Percentiles rank a stretch among this genome's conserved stretches.
Evolutionary conservation across 2,888 invertebrate genomes (phyloP).

Genomic region (Xylota segnis): DNA sequence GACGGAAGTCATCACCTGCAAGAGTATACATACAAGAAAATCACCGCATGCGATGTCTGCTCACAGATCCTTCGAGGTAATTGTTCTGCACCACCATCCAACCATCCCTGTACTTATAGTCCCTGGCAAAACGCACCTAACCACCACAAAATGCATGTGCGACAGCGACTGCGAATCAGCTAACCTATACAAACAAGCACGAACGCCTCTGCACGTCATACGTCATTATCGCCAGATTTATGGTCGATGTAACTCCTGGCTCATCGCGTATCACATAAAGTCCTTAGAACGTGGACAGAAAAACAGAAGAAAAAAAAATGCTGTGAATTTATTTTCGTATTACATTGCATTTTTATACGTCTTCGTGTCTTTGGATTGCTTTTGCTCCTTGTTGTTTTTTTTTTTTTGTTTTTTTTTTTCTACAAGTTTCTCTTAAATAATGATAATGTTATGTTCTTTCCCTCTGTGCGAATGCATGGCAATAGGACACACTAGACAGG

Average conservation of each 20-base stretch:
- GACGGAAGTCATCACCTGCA: constrained; percentile 91
- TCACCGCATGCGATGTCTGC: constrained; percentile 97
- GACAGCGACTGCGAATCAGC: constrained; percentile 19
- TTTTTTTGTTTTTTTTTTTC: neutral
- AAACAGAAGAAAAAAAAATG: constrained; percentile 3
- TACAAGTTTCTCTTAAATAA: constrained; percentile 52
- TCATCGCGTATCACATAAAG: constrained; percentile 54
- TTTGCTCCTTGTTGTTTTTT: constrained; percentile 10
- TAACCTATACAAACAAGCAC: constrained; percentile 7
- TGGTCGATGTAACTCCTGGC: constrained; percentile 46
- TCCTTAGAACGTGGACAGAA: constrained; percentile 28
- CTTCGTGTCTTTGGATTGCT: constrained; percentile 18
- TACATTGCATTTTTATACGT: constrained; percentile 45
- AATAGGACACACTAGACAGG: constrained; percentile 95
- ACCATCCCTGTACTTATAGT: neutral
- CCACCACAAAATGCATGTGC: constrained; percentile 28
- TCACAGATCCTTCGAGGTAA: constrained; percentile 95
- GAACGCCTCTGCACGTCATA: constrained; percentile 44
- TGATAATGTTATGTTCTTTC: constrained; percentile 65
- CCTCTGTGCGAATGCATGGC: constrained; percentile 44
- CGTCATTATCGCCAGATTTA: constrained; percentile 63
- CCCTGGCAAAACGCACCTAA: constrained; percentile 2
- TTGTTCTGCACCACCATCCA: constrained; percentile 33
- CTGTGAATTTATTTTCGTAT: constrained; percentile 56
- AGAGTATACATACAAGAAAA: constrained; percentile 97